Percentiles rank a stretch among this genome's conserved stretches.
Evolutionary conservation across 2,888 invertebrate genomes (phyloP).

Genomic region (Eristalinus aeneus): DNA sequence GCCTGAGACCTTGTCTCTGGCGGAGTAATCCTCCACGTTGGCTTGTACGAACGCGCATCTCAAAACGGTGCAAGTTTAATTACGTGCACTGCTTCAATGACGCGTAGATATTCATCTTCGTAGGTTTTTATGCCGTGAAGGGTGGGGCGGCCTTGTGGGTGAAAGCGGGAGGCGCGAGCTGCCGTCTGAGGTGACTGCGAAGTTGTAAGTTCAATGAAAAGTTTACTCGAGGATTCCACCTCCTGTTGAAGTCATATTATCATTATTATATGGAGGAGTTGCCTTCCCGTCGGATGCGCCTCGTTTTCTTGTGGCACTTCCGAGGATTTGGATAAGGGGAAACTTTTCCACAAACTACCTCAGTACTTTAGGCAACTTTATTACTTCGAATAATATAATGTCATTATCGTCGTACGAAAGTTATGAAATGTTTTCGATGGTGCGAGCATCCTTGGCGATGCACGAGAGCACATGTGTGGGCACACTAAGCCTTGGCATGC

Average conservation of each 20-base stretch:
- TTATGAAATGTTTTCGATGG: slow-evolving; percentile 53
- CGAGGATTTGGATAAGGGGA: slow-evolving; percentile 53
- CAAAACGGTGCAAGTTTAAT: slow-evolving; percentile 45
- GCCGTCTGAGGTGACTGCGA: slow-evolving; percentile 38
- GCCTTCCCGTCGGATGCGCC: slow-evolving; percentile 21
- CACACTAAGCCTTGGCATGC: background rate
- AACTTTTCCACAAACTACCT: slow-evolving; percentile 59
- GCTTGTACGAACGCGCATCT: background rate
- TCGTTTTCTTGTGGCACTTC: background rate
- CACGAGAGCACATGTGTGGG: slow-evolving; percentile 23
- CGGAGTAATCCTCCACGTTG: background rate
- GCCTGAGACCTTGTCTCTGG: background rate
- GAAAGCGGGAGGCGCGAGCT: background rate
- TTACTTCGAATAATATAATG: slow-evolving; percentile 64
- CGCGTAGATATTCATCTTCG: slow-evolving; percentile 18
- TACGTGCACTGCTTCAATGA: slow-evolving; percentile 38
- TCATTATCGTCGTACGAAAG: slow-evolving; percentile 63
- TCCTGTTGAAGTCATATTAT: slow-evolving; percentile 51
- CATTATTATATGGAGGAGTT: slow-evolving; percentile 53
- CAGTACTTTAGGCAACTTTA: slow-evolving; percentile 61
- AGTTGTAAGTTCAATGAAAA: slow-evolving; percentile 40
- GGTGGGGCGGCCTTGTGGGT: background rate
- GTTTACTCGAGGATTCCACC: slow-evolving; percentile 34
- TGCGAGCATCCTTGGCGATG: background rate
- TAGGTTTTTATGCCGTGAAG: background rate